Conservation (phyloP, 1,140 invertebrate species). For the Parasteatoda tepidariorum region DNA sequence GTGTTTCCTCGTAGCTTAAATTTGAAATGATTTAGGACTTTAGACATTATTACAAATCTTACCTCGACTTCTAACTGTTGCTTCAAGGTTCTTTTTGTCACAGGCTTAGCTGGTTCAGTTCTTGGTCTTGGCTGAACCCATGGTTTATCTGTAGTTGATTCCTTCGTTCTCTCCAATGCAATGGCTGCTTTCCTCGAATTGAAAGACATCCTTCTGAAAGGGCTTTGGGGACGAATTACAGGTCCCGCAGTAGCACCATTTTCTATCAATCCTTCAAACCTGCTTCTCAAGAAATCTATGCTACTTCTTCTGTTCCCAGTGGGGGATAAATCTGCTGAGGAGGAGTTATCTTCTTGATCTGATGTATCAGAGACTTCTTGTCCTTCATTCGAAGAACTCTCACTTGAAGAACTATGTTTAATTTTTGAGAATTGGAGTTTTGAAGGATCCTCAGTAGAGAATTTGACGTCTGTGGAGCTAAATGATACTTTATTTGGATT, state of each 20-base stretch:
- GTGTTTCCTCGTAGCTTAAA: too few relatives aligned
- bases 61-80: constrained; percentile 50
- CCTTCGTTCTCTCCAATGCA: constrained; percentile 16
- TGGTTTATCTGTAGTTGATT: constrained; percentile 6
- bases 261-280: constrained; percentile 29
- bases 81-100: constrained; percentile 30
- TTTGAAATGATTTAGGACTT: too few relatives aligned
- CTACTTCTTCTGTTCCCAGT: background rate
- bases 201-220: constrained; percentile 45
- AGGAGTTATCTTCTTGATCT: background rate
- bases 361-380: background rate
- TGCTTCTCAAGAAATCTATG: constrained; percentile 25
- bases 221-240: constrained; percentile 18
- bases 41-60: background rate
- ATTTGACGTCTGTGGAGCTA: background rate
- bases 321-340: background rate
- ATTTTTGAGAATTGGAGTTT: background rate
- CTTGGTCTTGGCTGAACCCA: constrained; percentile 10
- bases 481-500: background rate
- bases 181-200: constrained; percentile 42
- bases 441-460: background rate
- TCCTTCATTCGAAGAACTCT: background rate
- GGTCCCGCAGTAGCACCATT: background rate
- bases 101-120: constrained; percentile 6
- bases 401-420: background rate